Evolutionary conservation across 2,113 vertebrate genomes (phyloP), one percentile per base, ranked within the genome.

Genomic region (Falcunculus frontatus): DNA sequence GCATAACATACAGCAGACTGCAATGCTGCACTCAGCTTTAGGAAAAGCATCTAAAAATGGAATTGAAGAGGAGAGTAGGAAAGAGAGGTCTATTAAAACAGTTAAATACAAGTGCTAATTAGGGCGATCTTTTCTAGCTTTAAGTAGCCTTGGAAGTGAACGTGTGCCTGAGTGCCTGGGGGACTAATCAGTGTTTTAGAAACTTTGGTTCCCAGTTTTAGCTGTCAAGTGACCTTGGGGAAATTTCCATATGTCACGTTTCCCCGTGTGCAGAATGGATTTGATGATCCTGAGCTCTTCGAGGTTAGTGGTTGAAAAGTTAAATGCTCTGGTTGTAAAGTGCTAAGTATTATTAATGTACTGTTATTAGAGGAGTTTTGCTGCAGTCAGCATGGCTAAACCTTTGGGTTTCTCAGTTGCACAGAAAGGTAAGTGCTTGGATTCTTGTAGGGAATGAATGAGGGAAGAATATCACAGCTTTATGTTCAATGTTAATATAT

Each of bases 1-100:
- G 90, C 59, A 22, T 95, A 96, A 93, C 35, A 26, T 35, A 65
- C 5, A 95, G 83, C 82, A 77, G 76, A 79, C 87, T 85, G 89
- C 84, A 93, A 1, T 93, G 82, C 84, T 62, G 27, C 41, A 39
- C 65, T 87, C 35, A 14, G 46, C 72, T 83, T 90, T n/a, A 35
- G 55, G 67, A 42, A 83, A 73, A 87, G 19, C 16, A 16, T 41
- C 84, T 91, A 86, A 95, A 95, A 92, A 88, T 85, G 62, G 75
- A 77, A 74, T 56, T 52, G 26, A 70, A 73, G 64, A 72, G 46
- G 53, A 69, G 30, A 83, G 10, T 29, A 74, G 33, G 35, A 70
- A 92, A 60, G 37, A 77, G 37, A 52, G 29, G 13, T 77, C 64
- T 85, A 49, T 76, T 59, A 62, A 87, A 95, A 59, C 2, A 7